Evolutionary conservation across 1,140 invertebrate species (phyloP).

Genomic region (Pseudomyrmex cubaensis): DNA sequence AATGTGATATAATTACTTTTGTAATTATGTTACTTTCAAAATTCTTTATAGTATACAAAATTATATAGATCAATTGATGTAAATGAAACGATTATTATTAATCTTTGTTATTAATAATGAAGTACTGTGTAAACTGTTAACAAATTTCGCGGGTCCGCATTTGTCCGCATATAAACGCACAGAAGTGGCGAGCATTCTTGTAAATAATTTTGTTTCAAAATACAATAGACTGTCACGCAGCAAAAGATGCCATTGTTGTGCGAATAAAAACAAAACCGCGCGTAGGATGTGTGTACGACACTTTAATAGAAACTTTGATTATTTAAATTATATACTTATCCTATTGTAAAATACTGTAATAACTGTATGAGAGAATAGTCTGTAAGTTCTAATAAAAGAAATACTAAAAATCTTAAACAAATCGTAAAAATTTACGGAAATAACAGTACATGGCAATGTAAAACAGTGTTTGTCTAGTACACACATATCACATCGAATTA

Average conservation of each 20-base stretch:
- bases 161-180: slow-evolving; percentile 14
- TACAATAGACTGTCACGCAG: slow-evolving; percentile 31
- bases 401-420: slow-evolving; percentile 64
- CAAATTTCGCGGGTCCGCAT: slow-evolving; percentile 10
- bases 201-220: slow-evolving; percentile 53
- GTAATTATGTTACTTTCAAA: too few species aligned
- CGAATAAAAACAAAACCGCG: slow-evolving; percentile 53
- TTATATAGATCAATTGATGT: not conserved
- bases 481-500: slow-evolving; percentile 37
- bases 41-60: not conserved
- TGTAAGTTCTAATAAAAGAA: slow-evolving; percentile 79
- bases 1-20: too few species aligned
- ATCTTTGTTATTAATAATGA: slow-evolving; percentile 10
- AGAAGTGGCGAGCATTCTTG: slow-evolving; percentile 35
- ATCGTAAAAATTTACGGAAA: not conserved
- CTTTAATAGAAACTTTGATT: slow-evolving; percentile 69
- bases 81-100: not conserved
- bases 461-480: slow-evolving; percentile 29
- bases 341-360: slow-evolving; percentile 80
- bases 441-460: slow-evolving; percentile 4
- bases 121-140: slow-evolving; percentile 42
- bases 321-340: slow-evolving; percentile 75
- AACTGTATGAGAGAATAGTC: slow-evolving; percentile 75
- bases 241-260: slow-evolving; percentile 51
- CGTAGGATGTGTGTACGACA: slow-evolving; percentile 69